Percentiles rank a stretch among this genome's conserved stretches.
Conservation (phyloP, 1,140 invertebrate genomes). For the Brevipalpus yothersi region DNA sequence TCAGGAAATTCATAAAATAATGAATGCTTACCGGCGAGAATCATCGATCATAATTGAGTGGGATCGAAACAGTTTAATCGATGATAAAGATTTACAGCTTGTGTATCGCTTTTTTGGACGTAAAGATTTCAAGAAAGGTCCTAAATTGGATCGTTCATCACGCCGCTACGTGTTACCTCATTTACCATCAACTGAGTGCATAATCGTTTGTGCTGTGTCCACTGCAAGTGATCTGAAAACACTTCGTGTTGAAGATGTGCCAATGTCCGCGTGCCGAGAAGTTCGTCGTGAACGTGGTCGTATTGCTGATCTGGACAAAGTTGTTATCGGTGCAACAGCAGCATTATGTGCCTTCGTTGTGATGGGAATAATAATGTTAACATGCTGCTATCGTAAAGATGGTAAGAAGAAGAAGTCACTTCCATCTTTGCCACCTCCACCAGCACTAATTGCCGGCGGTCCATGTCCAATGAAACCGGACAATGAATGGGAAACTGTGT, state of each 20-base stretch:
- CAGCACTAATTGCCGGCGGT: neutral
- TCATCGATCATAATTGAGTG: neutral
- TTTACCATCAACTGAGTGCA: conserved; percentile 65
- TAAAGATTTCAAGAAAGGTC: conserved; percentile 61
- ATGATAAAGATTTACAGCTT: conserved; percentile 61
- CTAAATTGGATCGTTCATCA: conserved; percentile 57
- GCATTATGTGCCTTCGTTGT: conserved; percentile 75
- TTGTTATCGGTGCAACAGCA: conserved; percentile 70
- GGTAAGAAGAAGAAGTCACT: conserved; percentile 18
- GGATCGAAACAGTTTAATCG: neutral
- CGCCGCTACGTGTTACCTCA: conserved; percentile 74
- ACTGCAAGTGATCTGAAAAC: conserved; percentile 36
- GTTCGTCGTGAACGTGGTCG: conserved; percentile 38
- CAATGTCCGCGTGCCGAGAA: conserved; percentile 61
- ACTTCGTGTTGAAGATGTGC: conserved; percentile 41
- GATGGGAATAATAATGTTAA: conserved; percentile 52
- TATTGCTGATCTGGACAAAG: conserved; percentile 64
- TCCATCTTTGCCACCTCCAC: conserved; percentile 11
- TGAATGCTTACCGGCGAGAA: neutral
- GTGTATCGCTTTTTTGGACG: conserved; percentile 72
- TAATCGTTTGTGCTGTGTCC: conserved; percentile 69
- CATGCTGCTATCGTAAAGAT: conserved; percentile 47
- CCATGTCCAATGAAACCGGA: conserved; percentile 12
- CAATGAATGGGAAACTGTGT: conserved; percentile 71
- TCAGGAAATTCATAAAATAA: neutral